These are phyloP conservation scores for Gavia stellata DNA, from an alignment of 2,113 vertebrate species.

Conservation along the genomic window DNA sequence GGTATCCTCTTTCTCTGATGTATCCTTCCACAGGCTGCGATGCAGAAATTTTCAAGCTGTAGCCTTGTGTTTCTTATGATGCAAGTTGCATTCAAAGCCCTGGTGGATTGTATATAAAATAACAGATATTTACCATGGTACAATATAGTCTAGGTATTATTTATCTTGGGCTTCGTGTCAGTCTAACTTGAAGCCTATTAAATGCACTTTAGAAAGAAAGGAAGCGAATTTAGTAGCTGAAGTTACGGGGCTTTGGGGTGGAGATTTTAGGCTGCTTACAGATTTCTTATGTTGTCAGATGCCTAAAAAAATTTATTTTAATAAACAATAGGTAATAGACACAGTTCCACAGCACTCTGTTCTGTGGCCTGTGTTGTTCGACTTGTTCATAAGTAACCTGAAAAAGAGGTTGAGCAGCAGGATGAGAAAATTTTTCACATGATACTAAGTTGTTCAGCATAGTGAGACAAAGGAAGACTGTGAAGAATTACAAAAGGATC, in stretches of 20 bases:
- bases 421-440: not conserved
- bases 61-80: not conserved
- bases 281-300: not conserved
- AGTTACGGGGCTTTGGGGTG: not conserved
- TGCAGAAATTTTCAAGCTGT: not conserved
- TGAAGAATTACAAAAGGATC: constrained; percentile 25
- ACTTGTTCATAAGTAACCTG: not conserved
- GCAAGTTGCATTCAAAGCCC: not conserved
- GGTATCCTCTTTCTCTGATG: not conserved
- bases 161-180: not conserved
- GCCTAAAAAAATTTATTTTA: not conserved
- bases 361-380: not conserved
- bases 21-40: not conserved
- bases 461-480: constrained; percentile 5
- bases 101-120: not conserved
- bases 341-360: not conserved
- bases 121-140: not conserved
- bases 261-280: not conserved
- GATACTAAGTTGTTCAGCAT: not conserved
- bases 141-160: not conserved
- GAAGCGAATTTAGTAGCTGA: not conserved
- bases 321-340: not conserved
- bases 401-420: not conserved
- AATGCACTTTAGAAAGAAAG: not conserved
- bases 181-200: not conserved